A percentile compares a stretch with the other conserved stretches of the same genome.
Conservation (phyloP, 1,140 invertebrate genomes). For the Saccostrea glomerata region DNA sequence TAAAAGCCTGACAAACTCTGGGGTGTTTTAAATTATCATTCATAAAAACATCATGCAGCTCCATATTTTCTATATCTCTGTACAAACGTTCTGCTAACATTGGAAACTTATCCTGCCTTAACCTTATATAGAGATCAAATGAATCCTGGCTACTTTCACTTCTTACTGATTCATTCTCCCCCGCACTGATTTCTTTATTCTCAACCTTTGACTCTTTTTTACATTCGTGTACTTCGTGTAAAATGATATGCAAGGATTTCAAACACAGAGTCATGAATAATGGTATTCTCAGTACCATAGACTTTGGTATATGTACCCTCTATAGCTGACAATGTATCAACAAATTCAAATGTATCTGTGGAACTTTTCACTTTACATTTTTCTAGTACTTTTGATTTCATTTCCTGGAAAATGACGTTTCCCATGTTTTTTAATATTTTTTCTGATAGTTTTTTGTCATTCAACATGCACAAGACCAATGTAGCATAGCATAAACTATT, state of each 20-base stretch:
- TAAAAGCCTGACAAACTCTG: too few species aligned
- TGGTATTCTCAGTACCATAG: not conserved
- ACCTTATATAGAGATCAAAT: too few species aligned
- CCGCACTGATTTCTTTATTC: too few species aligned
- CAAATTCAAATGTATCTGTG: not conserved
- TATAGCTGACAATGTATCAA: not conserved
- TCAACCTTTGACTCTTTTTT: too few species aligned
- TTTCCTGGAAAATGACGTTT: not conserved
- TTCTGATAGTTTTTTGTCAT: not conserved
- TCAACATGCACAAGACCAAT: not conserved
- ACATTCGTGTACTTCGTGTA: too few species aligned
- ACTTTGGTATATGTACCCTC: not conserved
- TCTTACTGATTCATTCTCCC: too few species aligned
- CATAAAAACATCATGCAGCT: too few species aligned
- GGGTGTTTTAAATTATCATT: too few species aligned
- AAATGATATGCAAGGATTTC: not conserved
- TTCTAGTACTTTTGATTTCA: not conserved
- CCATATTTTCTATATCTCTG: too few species aligned
- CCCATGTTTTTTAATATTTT: not conserved
- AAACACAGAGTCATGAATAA: constrained; percentile 1
- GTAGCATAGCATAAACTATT: not conserved
- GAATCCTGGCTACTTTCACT: too few species aligned
- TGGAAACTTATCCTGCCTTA: too few species aligned
- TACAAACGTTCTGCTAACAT: too few species aligned
- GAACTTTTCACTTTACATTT: not conserved